Evolutionary conservation across 2,888 invertebrate species (phyloP), one percentile per base, ranked within the genome.

Genomic region (Linnaemya vulpina): DNA sequence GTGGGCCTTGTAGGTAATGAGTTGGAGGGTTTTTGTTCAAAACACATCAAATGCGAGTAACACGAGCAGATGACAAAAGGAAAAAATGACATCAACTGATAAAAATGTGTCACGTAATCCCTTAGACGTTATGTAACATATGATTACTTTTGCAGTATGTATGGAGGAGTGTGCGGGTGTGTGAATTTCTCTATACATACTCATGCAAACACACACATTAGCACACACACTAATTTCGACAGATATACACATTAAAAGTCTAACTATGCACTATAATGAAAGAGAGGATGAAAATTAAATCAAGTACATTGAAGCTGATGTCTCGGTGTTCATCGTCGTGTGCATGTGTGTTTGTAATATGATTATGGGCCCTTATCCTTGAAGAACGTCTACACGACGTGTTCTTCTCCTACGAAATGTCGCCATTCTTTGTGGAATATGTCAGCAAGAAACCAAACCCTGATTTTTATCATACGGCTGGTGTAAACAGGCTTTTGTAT

Each of bases 61-160:
- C 60, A 62, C 58, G 25, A 73, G 17, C 73, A 46, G 76, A 81
- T 49, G 75, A 38, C 25, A 60, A 63, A 71, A n/a, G n/a, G n/a
- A n/a, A n/a, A 58, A 75, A 78, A 74, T 85, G 65, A 75, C 78
- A 82, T 85, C 71, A 82, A 82, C 75, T 85, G 85, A 82, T 85
- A 82, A 82, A 85, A 85, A 82, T 82, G 82, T 85, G 82, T 85
- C 85, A 85, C 85, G 85, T 85, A 85, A 85, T 85, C 78, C 85
- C 78, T 71, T 71, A 65, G 82, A 85, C 85, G 82, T 85, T 85
- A 85, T 79, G 82, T 82, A 82, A 82, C 85, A 85, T 85, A 82
- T 85, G 85, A 85, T 82, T 82, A 78, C 75, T 78, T 82, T 78
- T 78, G 49, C 30, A 20, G 30, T 60, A 17, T 25, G 49, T 49